Base-by-base conservation (phyloP, 1,140 invertebrate species). In the Berghia stephanieae region DNA sequence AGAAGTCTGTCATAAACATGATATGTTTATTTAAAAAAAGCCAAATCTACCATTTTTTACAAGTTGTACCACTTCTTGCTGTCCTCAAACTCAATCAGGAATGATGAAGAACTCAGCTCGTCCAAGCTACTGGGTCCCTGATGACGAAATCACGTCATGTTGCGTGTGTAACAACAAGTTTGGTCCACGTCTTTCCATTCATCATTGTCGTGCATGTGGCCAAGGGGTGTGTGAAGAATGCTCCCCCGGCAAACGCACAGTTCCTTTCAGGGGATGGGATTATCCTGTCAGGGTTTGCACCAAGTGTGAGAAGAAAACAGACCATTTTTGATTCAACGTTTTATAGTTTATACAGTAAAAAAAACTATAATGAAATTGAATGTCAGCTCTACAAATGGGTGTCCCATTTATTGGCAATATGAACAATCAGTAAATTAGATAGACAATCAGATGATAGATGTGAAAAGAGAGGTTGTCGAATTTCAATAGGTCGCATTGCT, bases 101-200 rank as follows among this genome's bases (percentile, higher is more conserved):
- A 89, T 94, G 27, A 93, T 95, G 34, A 95, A 95, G 87, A 94
- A 95, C 80, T 92, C 92, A 1, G 94, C 93, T n/a, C 89, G 94
- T 55, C 94, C 95, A 3, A 89, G 91, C 1, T 96, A 96, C 85
- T 96, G 95, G 95, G 91, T 93, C 42, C 94, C 94, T 0, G 94
- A 96, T 88, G 91, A 91, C 1, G 91, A 94, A 82, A 91, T 94
- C 21, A 91, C 88, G 4, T 86, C 90, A 42, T 96, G 95, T 86
- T 90, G 87, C 74, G 91, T 94, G 1, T 96, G 95, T 86, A 85
- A 92, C 1, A 83, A 85, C 18, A 82, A 87, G 18, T 94, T 94
- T 86, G 91, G 90, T 2, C 85, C 88, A 2, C 90, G 91, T 79
- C 86, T 92, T 24, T 78, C 90, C 1, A 90, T 94, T 13, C 94